Evolutionary conservation across 2,888 invertebrate species (phyloP).

Genomic region (Aplocera efformata): DNA sequence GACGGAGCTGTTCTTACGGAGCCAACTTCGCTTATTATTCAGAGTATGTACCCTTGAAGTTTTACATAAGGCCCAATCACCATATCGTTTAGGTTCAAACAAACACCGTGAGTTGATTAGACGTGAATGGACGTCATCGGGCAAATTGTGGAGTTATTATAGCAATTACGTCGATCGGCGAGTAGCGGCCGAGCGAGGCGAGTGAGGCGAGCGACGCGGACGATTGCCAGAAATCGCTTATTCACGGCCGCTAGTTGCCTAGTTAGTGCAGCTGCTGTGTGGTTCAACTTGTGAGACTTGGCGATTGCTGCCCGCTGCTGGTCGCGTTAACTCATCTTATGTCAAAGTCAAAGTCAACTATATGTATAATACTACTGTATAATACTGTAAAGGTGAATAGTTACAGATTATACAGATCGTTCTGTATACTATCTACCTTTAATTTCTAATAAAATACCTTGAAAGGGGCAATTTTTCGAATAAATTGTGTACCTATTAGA

Average conservation of each 20-base stretch:
- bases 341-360: too few species aligned
- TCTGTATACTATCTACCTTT: too few species aligned
- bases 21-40: background rate
- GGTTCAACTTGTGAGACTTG: slow-evolving; percentile 15
- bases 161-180: slow-evolving; percentile 30
- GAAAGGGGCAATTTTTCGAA: too few species aligned
- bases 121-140: slow-evolving; percentile 30
- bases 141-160: slow-evolving; percentile 25
- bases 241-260: slow-evolving; percentile 73
- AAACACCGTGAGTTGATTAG: slow-evolving; percentile 28
- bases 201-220: slow-evolving; percentile 26
- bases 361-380: too few species aligned
- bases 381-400: too few species aligned
- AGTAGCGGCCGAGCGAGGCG: slow-evolving; percentile 23
- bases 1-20: too few species aligned
- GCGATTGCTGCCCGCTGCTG: slow-evolving; percentile 6
- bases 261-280: slow-evolving; percentile 54
- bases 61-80: slow-evolving; percentile 23
- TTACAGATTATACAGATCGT: too few species aligned
- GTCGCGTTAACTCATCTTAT: too few species aligned
- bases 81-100: slow-evolving; percentile 41
- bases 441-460: too few species aligned
- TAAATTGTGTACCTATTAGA: too few species aligned
- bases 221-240: slow-evolving; percentile 64
- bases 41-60: slow-evolving; percentile 7